A percentile compares a stretch with the other conserved stretches of the same genome.
These are phyloP conservation scores for Macrobrachium nipponense DNA, from an alignment of 1,140 invertebrate species.

Conservation along the genomic window DNA sequence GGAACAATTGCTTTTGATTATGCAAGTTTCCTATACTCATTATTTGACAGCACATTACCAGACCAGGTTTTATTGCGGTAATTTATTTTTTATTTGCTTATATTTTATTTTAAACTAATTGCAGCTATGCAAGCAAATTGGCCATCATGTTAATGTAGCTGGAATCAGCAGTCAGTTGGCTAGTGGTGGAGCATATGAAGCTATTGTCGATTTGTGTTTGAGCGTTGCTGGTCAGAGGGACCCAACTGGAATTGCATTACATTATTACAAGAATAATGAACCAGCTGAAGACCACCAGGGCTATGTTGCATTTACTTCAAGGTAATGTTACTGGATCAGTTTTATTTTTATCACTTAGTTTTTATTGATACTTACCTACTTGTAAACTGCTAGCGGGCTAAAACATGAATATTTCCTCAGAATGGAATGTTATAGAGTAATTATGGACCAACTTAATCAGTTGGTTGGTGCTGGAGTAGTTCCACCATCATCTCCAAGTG, in stretches of 20 bases:
- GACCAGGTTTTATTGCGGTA: background rate
- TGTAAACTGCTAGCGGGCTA: constrained; percentile 52
- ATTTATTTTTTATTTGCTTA: background rate
- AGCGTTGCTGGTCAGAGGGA: constrained; percentile 87
- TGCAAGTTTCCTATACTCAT: too few relatives aligned
- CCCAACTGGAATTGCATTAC: constrained; percentile 86
- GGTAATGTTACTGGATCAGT: constrained; percentile 34
- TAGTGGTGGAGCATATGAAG: constrained; percentile 80
- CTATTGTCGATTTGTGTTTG: constrained; percentile 88
- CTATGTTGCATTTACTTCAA: constrained; percentile 65
- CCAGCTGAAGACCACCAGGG: constrained; percentile 78
- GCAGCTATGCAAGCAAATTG: constrained; percentile 86
- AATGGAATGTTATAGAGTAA: constrained; percentile 89
- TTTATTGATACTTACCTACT: background rate
- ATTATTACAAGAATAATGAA: constrained; percentile 89
- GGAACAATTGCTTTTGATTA: too few relatives aligned
- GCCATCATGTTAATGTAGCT: constrained; percentile 81
- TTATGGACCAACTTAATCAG: constrained; percentile 83
- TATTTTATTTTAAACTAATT: constrained; percentile 34
- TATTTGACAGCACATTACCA: too few relatives aligned
- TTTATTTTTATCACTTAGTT: background rate
- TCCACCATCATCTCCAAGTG: constrained; percentile 69
- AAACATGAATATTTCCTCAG: constrained; percentile 68
- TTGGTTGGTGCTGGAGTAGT: constrained; percentile 78
- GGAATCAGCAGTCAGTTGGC: constrained; percentile 83